phyloP scores from a whole-genome alignment of 1,140 invertebrate genomes.

The Drosophila albomicans region DNA sequence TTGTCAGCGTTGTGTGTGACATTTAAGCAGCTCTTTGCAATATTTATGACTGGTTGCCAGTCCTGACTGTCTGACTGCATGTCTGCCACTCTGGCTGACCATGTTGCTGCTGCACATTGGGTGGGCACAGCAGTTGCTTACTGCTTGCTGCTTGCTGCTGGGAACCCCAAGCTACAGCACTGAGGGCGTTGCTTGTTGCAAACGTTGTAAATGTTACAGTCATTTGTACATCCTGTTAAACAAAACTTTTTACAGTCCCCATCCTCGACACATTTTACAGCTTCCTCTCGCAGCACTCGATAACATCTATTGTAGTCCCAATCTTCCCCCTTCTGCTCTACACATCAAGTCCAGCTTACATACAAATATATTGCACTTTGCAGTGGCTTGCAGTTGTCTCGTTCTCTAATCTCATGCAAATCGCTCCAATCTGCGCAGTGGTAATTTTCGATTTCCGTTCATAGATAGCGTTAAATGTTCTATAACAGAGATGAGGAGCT shows the following conservation, averaged over 20 bases:
- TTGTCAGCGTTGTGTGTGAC: slow-evolving; percentile 82
- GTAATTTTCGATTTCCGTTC: slow-evolving; percentile 84
- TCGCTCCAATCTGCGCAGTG: slow-evolving; percentile 76
- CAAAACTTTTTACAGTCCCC: slow-evolving; percentile 72
- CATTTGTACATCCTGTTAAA: slow-evolving; percentile 78
- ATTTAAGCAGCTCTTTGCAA: slow-evolving; percentile 82
- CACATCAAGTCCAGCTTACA: not conserved
- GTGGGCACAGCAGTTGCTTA: slow-evolving; percentile 49
- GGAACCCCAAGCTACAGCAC: slow-evolving; percentile 19
- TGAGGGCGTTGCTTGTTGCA: slow-evolving; percentile 63
- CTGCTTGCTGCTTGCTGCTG: not conserved
- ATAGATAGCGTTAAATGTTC: slow-evolving; percentile 68
- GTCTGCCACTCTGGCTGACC: slow-evolving; percentile 3
- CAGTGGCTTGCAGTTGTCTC: not conserved
- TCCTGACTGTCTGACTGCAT: slow-evolving; percentile 8
- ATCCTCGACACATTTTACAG: slow-evolving; percentile 51
- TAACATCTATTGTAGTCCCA: slow-evolving; percentile 40
- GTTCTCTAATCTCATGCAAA: slow-evolving; percentile 75
- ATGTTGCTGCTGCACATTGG: slow-evolving; percentile 62
- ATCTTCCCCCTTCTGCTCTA: not conserved
- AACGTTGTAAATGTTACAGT: slow-evolving; percentile 62
- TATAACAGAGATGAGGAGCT: slow-evolving; percentile 31
- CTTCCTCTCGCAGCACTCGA: slow-evolving; percentile 58
- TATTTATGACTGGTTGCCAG: slow-evolving; percentile 71
- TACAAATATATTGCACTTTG: not conserved